Base-by-base conservation (phyloP, 2,797 vertebrate genomes). In the Sparus aurata region DNA sequence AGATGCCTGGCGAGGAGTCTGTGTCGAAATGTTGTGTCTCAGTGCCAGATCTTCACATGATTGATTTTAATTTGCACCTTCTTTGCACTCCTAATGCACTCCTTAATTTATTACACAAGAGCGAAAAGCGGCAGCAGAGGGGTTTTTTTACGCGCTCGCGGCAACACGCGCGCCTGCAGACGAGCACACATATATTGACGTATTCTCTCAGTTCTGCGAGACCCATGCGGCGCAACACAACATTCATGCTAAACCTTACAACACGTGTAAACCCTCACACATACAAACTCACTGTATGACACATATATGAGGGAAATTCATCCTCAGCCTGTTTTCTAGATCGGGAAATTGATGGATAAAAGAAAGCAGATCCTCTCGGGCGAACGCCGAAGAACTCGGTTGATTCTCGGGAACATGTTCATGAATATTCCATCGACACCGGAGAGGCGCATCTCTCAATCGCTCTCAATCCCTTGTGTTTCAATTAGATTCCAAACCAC, bases 401-500 rank as follows among this genome's bases (percentile, higher is more conserved):
- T 62, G 80, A 89, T 72, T 75, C 77, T 75, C 73, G 43, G 69
- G 83, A 88, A 85, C 73, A 75, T 76, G 74, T 77, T 91, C 87
- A 90, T 92, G 89, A 90, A 89, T 86, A 89, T 87, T 91, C 85
- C 68, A 85, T 89, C 53, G 25, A 63, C 60, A 43, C 77, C 52
- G 34, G 60, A 75, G 80, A 87, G 46, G 62, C 72, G 78, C 82
- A 80, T 86, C 79, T 83, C 91, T 88, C 77, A 73, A 85, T 85
- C 63, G n/a, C 77, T 68, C 77, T 64, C 75, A 72, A 23, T 90
- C 88, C 87, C 89, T 68, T 77, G 88, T 87, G 90, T 89, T 89
- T 89, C 87, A 91, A 88, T 91, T 90, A 91, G 80, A 89, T 27
- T 61, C 75, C 87, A 85, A 88, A 90, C 85, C 83, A 85, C 82